Evolutionary conservation across 2,797 vertebrate genomes (phyloP), one percentile per base, ranked within the genome.

Genomic region (Otus scops): DNA sequence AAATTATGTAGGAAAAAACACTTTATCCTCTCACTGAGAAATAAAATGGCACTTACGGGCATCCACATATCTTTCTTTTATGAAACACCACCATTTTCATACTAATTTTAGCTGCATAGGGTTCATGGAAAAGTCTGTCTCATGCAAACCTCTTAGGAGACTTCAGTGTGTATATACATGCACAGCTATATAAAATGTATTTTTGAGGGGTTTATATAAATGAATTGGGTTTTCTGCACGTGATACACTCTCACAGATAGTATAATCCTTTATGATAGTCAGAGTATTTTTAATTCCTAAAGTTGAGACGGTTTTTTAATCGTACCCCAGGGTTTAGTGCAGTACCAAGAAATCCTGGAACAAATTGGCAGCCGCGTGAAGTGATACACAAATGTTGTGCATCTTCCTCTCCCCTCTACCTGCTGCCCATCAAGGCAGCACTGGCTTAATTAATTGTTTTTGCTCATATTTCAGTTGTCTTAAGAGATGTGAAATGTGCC

Each of bases 1-100:
- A 98, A 98, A 98, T 98, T 98, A 98, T 98, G 98, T 98, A 98
- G 98, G 97, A 98, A 98, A 98, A 98, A 98, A 98, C 98, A 98
- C 98, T 98, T 98, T 98, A 98, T 98, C 98, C 98, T 98, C 98
- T 98, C 97, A 94, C 98, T 97, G 97, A 98, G 98, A 98, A 98
- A 98, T 98, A 98, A 98, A 98, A 98, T 98, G 97, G 98, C 98
- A 98, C 98, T 98, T 98, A 98, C 91, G 94, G 98, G 98, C 97
- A 97, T 97, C 98, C 97, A 98, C 97, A 98, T 97, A 97, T 97
- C 97, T 97, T 97, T 97, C 98, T 98, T 98, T 98, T 97, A 98
- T 97, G 86, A 97, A 98, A 98, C 97, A 97, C 96, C 88, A 95
- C 98, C 97, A 95, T 98, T 98, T 98, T 98, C 97, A 98, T 97